phyloP scores from a whole-genome alignment of 2,888 invertebrate species.

The Helobdella robusta region DNA sequence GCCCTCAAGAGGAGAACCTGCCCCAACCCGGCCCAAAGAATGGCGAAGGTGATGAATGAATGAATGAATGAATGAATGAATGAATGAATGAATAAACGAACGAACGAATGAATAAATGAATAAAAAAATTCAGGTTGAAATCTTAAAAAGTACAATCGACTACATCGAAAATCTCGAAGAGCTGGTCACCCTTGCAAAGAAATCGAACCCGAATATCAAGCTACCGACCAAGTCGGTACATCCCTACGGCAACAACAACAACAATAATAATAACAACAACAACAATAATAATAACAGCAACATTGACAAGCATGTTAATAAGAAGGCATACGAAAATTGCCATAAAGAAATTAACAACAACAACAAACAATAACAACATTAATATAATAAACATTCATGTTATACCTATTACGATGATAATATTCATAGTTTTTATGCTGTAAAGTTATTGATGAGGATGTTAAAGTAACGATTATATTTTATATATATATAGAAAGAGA shows the following conservation, averaged over 20 bases:
- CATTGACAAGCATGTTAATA: background rate
- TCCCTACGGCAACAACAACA: constrained; percentile 2
- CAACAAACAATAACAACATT: too few relatives aligned
- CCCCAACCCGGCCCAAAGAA: constrained; percentile 84
- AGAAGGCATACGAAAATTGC: background rate
- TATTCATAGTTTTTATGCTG: too few relatives aligned
- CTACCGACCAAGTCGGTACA: background rate
- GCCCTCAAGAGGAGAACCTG: constrained; percentile 81
- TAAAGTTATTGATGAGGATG: too few relatives aligned
- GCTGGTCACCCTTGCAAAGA: constrained; percentile 45
- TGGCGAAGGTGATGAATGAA: constrained; percentile 76
- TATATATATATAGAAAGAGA: too few relatives aligned
- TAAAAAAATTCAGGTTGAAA: constrained; percentile 56
- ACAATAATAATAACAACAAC: constrained; percentile 6
- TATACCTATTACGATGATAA: too few relatives aligned
- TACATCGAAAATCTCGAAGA: constrained; percentile 69
- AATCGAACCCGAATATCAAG: constrained; percentile 6
- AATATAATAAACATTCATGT: too few relatives aligned
- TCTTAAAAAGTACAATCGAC: constrained; percentile 89
- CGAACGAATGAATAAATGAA: background rate
- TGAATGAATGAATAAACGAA: too few relatives aligned
- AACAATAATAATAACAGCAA: background rate
- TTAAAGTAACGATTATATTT: too few relatives aligned
- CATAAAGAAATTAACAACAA: background rate
- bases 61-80: background rate